Percentiles rank a stretch among this genome's conserved stretches.
Evolutionary conservation across 2,888 invertebrate genomes (phyloP).

Genomic region (Dryocosmus kuriphilus): DNA sequence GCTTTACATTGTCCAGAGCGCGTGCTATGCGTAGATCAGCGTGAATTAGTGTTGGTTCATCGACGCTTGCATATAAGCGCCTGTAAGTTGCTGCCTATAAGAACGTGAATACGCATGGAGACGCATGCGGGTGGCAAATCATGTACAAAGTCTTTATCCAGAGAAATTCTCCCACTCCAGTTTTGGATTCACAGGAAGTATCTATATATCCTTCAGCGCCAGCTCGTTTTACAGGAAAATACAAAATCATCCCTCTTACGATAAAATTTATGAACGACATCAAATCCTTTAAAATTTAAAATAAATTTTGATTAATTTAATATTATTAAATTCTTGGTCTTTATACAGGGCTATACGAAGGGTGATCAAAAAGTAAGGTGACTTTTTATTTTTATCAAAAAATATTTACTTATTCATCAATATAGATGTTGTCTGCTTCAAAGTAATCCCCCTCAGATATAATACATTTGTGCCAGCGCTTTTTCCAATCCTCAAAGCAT

Average conservation of each 20-base stretch:
- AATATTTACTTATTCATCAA: too few species aligned
- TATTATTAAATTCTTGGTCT: too few species aligned
- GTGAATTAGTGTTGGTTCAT: conserved; percentile 30
- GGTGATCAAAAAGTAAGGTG: too few species aligned
- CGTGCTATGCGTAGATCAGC: conserved; percentile 69
- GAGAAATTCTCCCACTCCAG: conserved; percentile 15
- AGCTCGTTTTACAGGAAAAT: conserved; percentile 3
- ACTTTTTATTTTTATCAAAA: too few species aligned
- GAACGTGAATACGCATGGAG: conserved; percentile 59
- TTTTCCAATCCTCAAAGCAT: too few species aligned
- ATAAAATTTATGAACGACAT: not conserved
- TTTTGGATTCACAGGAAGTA: conserved; percentile 22
- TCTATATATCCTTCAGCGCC: conserved; percentile 3
- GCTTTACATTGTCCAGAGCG: conserved; percentile 71
- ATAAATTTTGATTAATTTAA: too few species aligned
- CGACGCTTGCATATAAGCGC: conserved; percentile 37
- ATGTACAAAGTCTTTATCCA: conserved; percentile 56
- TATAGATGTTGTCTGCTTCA: too few species aligned
- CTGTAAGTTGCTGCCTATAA: conserved; percentile 4
- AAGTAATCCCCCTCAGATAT: too few species aligned
- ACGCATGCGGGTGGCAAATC: conserved; percentile 62
- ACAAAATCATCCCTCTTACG: not conserved
- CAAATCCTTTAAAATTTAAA: too few species aligned
- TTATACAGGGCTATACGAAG: too few species aligned
- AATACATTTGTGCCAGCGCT: too few species aligned